Conservation (phyloP, 2,797 vertebrate genomes). For the Myripristis murdjan region DNA sequence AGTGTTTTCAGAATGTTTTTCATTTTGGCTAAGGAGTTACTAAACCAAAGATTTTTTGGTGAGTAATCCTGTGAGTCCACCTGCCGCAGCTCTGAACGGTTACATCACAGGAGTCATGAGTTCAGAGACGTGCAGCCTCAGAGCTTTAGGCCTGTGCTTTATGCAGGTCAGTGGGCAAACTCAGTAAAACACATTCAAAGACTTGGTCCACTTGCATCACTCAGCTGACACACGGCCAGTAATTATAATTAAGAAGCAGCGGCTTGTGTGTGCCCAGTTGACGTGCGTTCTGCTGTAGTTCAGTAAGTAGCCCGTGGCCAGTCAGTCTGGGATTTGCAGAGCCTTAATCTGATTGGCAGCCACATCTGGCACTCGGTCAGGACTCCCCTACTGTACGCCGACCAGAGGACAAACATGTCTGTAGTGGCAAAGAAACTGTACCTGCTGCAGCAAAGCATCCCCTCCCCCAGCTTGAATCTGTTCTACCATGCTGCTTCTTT, state of each 20-base stretch:
- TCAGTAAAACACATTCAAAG: slow-evolving; percentile 15
- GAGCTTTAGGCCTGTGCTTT: background rate
- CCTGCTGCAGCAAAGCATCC: background rate
- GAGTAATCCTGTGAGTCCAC: background rate
- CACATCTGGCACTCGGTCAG: slow-evolving; percentile 44
- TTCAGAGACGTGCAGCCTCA: background rate
- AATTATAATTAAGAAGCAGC: background rate
- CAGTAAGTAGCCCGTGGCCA: background rate
- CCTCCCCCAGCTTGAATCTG: too few species aligned
- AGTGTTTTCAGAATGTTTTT: too few species aligned
- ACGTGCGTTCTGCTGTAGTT: background rate
- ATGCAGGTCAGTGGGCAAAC: slow-evolving; percentile 23
- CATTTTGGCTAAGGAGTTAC: background rate
- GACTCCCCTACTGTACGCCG: slow-evolving; percentile 11
- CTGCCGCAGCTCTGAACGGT: slow-evolving; percentile 5
- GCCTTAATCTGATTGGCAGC: slow-evolving; percentile 58
- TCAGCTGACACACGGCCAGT: background rate
- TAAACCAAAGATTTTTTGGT: slow-evolving; percentile 12
- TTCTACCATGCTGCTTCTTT: too few species aligned
- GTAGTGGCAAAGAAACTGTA: background rate
- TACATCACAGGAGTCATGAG: slow-evolving; percentile 2
- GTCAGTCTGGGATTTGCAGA: slow-evolving; percentile 38
- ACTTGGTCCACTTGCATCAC: background rate
- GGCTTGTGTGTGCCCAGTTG: background rate
- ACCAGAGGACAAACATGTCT: background rate